Evolutionary conservation across 1,140 invertebrate genomes (phyloP).

Genomic region (Drosophila sechellia): DNA sequence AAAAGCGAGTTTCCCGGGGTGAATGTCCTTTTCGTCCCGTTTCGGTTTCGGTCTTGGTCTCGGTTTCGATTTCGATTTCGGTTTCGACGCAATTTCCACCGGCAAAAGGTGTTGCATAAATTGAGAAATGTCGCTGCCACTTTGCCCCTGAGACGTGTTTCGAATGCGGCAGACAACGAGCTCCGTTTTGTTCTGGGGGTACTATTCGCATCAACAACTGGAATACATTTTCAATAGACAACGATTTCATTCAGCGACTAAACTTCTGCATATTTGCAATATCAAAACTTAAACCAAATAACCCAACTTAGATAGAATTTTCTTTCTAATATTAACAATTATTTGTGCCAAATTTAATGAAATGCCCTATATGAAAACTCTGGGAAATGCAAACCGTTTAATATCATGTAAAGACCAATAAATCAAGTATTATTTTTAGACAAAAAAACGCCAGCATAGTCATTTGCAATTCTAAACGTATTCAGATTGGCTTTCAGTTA

Average conservation of each 20-base stretch:
- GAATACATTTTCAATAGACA: neutral
- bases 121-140: constrained; percentile 35
- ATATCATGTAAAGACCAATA: neutral
- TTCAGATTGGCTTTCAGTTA: constrained; percentile 4
- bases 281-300: neutral
- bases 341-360: too few relatives aligned
- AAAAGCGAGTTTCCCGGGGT: constrained; percentile 26
- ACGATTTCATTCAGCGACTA: too few relatives aligned
- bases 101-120: constrained; percentile 47
- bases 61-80: neutral
- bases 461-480: constrained; percentile 31
- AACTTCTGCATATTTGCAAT: neutral
- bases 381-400: neutral
- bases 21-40: constrained; percentile 20
- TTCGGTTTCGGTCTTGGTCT: neutral
- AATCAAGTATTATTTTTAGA: constrained; percentile 13
- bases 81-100: constrained; percentile 16
- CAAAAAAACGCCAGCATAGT: constrained; percentile 12
- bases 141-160: constrained; percentile 34
- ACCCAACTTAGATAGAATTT: neutral
- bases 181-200: neutral
- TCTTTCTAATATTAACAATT: too few relatives aligned
- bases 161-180: constrained; percentile 13
- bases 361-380: neutral
- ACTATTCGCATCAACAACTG: constrained; percentile 1